Evolutionary conservation across 1,140 invertebrate genomes (phyloP), one percentile per base, ranked within the genome.

Genomic region (Dendrolimus punctatus): DNA sequence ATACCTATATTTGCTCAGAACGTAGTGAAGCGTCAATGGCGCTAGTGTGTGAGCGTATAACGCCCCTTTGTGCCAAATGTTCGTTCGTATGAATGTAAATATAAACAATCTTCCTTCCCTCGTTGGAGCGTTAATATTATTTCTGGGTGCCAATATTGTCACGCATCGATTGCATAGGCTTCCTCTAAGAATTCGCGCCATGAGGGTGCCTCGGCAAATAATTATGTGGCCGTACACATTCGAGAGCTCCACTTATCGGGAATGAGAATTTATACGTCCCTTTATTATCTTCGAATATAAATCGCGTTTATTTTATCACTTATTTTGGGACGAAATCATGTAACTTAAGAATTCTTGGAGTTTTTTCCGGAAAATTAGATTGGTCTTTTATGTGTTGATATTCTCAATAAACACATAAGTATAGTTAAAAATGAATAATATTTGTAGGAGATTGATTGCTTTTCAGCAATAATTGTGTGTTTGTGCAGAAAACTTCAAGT

Each of bases 1-100:
- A 85, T 85, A 82, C 79, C 82, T 81, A 83, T 76, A 85, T 83
- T 85, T 85, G 80, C 80, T 85, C 82, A 83, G 80, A 78, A 73
- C 56, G 68, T 83, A 80, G 77, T 74, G 56, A 55, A 60, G 54
- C 58, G 66, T 68, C 58, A 53, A 61, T 51, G 66, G 69, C 65
- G 58, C 66, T 23, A 23, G 63, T 56, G 62, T 76, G 66, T 68
- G 66, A 64, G 76, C 74, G 77, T 77, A 51, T 66, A 70, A 76
- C 69, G 74, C 79, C 65, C 73, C 68, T 68, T 75, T 82, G 79
- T 85, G 82, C 79, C 78, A 85, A 85, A 81, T 73, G 68, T 76
- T 68, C 68, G 68, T 71, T 66, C 64, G 65, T 64, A 58, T 61
- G 57, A 64, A 66, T 78, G 73, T 79, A 77, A 68, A 79, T 77